Evolutionary conservation across 1,140 invertebrate species (phyloP).

Genomic region (Schlechtendalia chinensis): DNA sequence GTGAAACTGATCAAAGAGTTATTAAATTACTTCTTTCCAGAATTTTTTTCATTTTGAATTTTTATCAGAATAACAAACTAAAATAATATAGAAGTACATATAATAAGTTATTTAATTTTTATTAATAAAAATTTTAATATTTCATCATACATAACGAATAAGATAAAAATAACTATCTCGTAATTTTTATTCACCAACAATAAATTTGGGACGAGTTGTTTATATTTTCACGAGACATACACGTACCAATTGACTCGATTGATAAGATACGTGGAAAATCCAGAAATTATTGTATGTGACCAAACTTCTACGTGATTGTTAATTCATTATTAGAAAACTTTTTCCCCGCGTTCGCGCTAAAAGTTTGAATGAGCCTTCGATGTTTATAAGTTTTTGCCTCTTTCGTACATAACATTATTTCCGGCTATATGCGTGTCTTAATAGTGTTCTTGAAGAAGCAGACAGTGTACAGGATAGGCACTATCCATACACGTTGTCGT

Average conservation of each 20-base stretch:
- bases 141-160: no score
- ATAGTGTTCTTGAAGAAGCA: not conserved
- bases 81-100: no score
- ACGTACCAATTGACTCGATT: not conserved
- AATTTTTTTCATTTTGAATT: no score
- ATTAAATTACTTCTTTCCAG: no score
- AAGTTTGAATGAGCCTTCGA: conserved; percentile 9
- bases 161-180: no score
- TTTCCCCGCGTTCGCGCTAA: not conserved
- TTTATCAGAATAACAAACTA: no score
- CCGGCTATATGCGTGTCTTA: not conserved
- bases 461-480: no score
- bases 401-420: not conserved
- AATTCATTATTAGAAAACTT: conserved; percentile 28
- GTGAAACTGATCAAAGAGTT: no score
- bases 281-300: not conserved
- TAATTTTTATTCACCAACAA: no score
- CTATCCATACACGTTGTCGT: no score
- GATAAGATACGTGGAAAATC: not conserved
- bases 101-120: no score
- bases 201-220: not conserved
- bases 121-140: no score
- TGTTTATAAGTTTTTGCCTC: not conserved
- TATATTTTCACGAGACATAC: not conserved
- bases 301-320: not conserved